Percentiles rank a stretch among this genome's conserved stretches.
Evolutionary conservation across 2,113 vertebrate genomes (phyloP).

Genomic region (Otus sunia): DNA sequence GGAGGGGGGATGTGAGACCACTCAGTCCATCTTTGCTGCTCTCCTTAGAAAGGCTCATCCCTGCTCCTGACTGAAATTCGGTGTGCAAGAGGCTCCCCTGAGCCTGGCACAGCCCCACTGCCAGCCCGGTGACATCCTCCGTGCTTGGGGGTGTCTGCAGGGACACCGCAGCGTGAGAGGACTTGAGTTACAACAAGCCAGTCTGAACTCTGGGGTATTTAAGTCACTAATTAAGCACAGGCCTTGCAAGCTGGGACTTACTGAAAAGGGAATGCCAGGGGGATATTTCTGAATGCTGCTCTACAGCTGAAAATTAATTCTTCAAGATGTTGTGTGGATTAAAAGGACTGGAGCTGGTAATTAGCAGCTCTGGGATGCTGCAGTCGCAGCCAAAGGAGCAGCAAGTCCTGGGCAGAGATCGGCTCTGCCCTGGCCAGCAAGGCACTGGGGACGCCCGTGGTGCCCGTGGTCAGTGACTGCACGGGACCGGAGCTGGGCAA

Average conservation of each 20-base stretch:
- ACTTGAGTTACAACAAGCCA: not conserved
- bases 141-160: not conserved
- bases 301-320: slow-evolving; percentile 19
- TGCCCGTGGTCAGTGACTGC: rapidly evolving
- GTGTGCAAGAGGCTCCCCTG: rapidly evolving
- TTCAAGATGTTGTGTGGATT: not conserved
- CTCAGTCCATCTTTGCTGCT: not conserved
- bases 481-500: rapidly evolving
- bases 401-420: not conserved
- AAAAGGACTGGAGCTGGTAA: slow-evolving; percentile 1
- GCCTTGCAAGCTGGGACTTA: not conserved
- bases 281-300: not conserved
- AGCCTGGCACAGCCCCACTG: not conserved
- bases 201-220: not conserved
- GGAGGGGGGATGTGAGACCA: not conserved
- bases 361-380: not conserved
- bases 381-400: not conserved
- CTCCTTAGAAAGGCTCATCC: not conserved
- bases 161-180: not conserved
- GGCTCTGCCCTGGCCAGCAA: too few relatives aligned
- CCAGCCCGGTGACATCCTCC: too few relatives aligned
- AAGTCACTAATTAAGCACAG: slow-evolving; percentile 10
- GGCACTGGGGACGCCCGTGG: too few relatives aligned
- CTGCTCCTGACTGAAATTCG: not conserved
- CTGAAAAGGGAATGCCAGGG: not conserved